Conservation (phyloP, 2,888 invertebrate species). For the Andricus quercusramuli region DNA sequence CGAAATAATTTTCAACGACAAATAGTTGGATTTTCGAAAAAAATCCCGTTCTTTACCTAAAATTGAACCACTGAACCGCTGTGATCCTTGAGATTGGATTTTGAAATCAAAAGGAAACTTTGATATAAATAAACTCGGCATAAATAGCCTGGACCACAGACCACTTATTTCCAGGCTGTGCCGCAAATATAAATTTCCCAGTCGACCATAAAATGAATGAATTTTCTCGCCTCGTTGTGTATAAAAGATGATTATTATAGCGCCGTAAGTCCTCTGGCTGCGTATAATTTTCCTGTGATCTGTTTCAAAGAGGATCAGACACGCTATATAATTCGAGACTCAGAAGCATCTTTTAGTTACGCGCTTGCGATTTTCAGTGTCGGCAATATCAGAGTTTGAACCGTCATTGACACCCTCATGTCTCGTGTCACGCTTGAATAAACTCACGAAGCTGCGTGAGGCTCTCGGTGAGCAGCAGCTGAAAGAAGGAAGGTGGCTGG, state of each 20-base stretch:
- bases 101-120: too few relatives aligned
- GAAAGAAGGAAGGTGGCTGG: too few relatives aligned
- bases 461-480: background rate
- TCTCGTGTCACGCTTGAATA: background rate
- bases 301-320: background rate
- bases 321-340: slow-evolving; percentile 2
- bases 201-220: background rate
- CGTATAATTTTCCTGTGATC: background rate
- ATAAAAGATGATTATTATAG: background rate
- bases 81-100: too few relatives aligned
- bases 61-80: too few relatives aligned
- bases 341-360: slow-evolving; percentile 29
- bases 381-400: slow-evolving; percentile 42
- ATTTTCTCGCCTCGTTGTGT: slow-evolving; percentile 2
- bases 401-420: background rate
- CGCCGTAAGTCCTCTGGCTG: background rate
- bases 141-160: background rate
- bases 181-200: background rate
- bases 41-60: too few relatives aligned
- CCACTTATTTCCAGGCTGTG: background rate
- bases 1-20: too few relatives aligned
- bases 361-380: slow-evolving; percentile 49
- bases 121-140: background rate
- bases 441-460: background rate
- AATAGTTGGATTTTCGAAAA: too few relatives aligned